A percentile compares a stretch with the other conserved stretches of the same genome.
phyloP scores from a whole-genome alignment of 1,140 invertebrate species.

The Tenebrio molitor region DNA sequence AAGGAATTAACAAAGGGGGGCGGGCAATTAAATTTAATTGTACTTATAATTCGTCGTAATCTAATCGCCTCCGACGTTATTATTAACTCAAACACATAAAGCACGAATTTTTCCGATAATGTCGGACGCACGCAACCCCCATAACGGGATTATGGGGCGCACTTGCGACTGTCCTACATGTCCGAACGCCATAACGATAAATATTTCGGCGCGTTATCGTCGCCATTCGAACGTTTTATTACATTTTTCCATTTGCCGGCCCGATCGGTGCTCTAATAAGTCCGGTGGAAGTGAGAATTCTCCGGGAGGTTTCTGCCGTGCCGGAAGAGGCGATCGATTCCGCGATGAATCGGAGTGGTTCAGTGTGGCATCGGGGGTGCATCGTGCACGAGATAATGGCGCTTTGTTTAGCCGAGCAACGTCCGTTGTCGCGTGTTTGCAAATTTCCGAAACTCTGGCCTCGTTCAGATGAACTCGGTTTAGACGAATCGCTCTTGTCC shows the following conservation, averaged over 20 bases:
- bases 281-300: not conserved
- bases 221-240: constrained; percentile 4
- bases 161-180: constrained; percentile 12
- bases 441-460: too few species aligned
- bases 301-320: not conserved
- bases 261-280: not conserved
- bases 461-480: too few species aligned
- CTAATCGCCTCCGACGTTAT: constrained; percentile 12
- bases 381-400: not conserved
- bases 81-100: constrained; percentile 21
- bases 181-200: constrained; percentile 9
- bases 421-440: not conserved
- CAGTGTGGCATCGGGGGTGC: not conserved
- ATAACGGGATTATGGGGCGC: constrained; percentile 8
- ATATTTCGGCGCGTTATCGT: constrained; percentile 25
- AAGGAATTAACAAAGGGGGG: constrained; percentile 4
- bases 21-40: constrained; percentile 31
- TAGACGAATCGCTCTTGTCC: too few species aligned
- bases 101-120: constrained; percentile 13
- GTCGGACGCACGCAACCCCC: not conserved
- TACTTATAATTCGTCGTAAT: constrained; percentile 8
- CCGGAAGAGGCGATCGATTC: not conserved
- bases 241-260: constrained; percentile 19
- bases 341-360: not conserved
- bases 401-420: not conserved